Conservation (phyloP, 2,797 vertebrate genomes). For the Gastrophryne carolinensis region DNA sequence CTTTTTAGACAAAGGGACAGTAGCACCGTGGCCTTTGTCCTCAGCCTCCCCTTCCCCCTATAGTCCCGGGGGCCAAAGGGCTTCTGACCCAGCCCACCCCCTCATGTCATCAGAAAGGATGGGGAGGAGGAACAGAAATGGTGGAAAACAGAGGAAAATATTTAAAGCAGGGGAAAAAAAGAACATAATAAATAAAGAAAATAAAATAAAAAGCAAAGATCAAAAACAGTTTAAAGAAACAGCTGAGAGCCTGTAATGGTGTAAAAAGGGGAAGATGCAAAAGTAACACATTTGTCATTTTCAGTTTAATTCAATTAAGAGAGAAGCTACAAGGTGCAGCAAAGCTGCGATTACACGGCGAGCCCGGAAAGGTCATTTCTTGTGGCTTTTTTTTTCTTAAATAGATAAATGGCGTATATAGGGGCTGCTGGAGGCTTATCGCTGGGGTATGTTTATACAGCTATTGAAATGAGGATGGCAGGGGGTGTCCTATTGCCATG, state of each 20-base stretch:
- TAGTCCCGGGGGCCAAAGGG: slow-evolving; percentile 45
- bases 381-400: too few relatives aligned
- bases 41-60: slow-evolving; percentile 17
- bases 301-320: background rate
- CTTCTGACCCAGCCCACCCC: slow-evolving; percentile 23
- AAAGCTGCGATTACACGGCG: too few relatives aligned
- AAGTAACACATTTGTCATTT: background rate
- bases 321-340: background rate
- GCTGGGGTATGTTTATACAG: too few relatives aligned
- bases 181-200: background rate
- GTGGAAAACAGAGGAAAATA: slow-evolving; percentile 2
- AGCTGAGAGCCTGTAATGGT: background rate
- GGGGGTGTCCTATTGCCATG: too few relatives aligned
- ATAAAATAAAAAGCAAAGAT: background rate
- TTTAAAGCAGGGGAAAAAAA: background rate
- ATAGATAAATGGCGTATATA: too few relatives aligned
- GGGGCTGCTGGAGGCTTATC: too few relatives aligned
- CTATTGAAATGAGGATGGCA: too few relatives aligned
- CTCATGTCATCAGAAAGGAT: slow-evolving; percentile 21
- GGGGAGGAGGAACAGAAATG: slow-evolving; percentile 1
- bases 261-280: background rate
- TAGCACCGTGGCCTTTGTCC: slow-evolving; percentile 10
- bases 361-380: too few relatives aligned
- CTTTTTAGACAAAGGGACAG: slow-evolving; percentile 35
- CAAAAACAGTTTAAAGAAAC: background rate